phyloP scores from a whole-genome alignment of 2,888 invertebrate genomes.

The Agrotis segetum region DNA sequence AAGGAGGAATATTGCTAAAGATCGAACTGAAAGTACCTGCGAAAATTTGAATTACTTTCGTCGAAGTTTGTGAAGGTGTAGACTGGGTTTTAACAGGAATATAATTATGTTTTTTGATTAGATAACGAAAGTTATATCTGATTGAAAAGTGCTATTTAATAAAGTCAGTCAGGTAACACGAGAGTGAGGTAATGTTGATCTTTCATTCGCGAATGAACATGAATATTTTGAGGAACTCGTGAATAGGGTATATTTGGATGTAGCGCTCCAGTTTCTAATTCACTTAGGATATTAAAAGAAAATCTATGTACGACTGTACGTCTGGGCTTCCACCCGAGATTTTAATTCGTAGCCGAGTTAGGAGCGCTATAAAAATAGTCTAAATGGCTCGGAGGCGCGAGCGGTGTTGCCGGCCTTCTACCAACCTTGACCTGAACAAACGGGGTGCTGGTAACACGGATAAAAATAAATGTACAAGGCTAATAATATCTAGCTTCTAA shows the following conservation, averaged over 20 bases:
- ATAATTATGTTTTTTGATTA: constrained; percentile 16
- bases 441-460: background rate
- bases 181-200: constrained; percentile 24
- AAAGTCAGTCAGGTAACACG: constrained; percentile 5
- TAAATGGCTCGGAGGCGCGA: constrained; percentile 31
- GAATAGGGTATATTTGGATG: constrained; percentile 29
- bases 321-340: constrained; percentile 30
- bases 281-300: constrained; percentile 53
- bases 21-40: constrained; percentile 14
- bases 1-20: constrained; percentile 12
- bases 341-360: constrained; percentile 38
- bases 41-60: constrained; percentile 21
- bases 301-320: constrained; percentile 33
- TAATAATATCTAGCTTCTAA: background rate
- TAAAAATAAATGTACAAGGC: background rate
- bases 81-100: constrained; percentile 4
- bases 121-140: constrained; percentile 9
- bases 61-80: constrained; percentile 6
- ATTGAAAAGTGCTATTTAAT: constrained; percentile 12
- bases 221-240: constrained; percentile 24
- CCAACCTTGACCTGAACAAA: constrained; percentile 44
- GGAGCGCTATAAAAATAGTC: constrained; percentile 50
- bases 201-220: constrained; percentile 14
- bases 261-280: constrained; percentile 39
- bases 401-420: constrained; percentile 14